These are phyloP conservation scores for Chaetura pelagica DNA, from an alignment of 2,113 vertebrate genomes.

Conservation along the genomic window DNA sequence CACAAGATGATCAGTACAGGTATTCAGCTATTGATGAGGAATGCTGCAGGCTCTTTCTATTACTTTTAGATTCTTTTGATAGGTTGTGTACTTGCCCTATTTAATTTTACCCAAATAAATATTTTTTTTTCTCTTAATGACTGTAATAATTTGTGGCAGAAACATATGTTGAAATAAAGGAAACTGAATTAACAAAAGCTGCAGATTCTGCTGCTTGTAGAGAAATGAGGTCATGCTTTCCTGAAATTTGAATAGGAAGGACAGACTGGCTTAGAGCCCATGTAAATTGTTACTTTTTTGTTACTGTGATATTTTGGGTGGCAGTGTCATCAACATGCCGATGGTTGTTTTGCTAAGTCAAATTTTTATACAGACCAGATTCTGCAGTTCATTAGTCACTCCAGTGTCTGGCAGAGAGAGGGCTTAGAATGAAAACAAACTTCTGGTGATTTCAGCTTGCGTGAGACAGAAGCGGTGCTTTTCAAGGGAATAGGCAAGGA, in stretches of 20 bases:
- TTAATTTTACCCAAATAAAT: neutral
- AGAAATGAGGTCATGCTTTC: conserved; percentile 36
- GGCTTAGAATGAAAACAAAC: conserved; percentile 26
- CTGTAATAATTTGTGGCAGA: neutral
- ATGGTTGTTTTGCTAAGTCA: conserved; percentile 45
- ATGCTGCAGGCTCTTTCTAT: neutral
- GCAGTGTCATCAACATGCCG: conserved; percentile 50
- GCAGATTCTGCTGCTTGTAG: neutral
- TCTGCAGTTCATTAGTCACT: conserved; percentile 42
- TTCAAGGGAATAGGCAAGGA: neutral
- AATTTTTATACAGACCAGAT: conserved; percentile 41
- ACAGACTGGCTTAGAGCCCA: neutral
- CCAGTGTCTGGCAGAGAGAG: conserved; percentile 29
- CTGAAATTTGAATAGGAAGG: conserved; percentile 43
- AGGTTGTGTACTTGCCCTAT: neutral
- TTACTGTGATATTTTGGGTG: conserved; percentile 48
- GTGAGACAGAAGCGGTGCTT: neutral
- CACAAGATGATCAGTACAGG: neutral
- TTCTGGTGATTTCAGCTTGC: neutral
- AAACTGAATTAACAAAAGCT: neutral
- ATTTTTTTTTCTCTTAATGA: neutral
- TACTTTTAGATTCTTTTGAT: neutral
- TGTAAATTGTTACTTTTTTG: conserved; percentile 47
- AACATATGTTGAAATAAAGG: neutral
- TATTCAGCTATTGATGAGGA: neutral